Evolutionary conservation across 2,797 vertebrate genomes (phyloP).

Genomic region (Hyperoplus lanceolatus): DNA sequence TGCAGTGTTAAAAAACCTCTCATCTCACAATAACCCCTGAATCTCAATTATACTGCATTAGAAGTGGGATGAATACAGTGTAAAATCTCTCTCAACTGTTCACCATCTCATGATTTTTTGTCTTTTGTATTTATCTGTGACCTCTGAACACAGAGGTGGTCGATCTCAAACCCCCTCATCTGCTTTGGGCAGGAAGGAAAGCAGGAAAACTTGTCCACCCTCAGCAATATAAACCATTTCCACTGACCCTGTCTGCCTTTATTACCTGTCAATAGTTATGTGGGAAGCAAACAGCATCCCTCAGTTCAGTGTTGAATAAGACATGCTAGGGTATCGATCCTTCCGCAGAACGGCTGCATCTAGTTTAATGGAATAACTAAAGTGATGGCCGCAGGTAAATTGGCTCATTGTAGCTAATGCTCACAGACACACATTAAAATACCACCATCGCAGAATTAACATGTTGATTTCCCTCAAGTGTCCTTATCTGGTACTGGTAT

Average conservation of each 20-base stretch:
- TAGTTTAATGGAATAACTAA: conserved; percentile 72
- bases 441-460: conserved; percentile 37
- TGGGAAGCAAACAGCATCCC: conserved; percentile 51
- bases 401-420: conserved; percentile 60
- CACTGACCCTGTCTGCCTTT: conserved; percentile 54
- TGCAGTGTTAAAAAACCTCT: conserved; percentile 3
- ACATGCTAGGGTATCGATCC: conserved; percentile 71
- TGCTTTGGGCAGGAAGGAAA: conserved; percentile 18
- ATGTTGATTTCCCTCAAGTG: conserved; percentile 42
- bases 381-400: conserved; percentile 69
- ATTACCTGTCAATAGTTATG: conserved; percentile 74
- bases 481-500: not conserved
- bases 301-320: conserved; percentile 68
- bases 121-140: conserved; percentile 18
- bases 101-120: conserved; percentile 18
- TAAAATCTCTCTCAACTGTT: conserved; percentile 16
- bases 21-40: conserved; percentile 31
- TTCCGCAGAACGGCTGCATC: conserved; percentile 30
- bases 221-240: conserved; percentile 34
- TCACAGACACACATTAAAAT: conserved; percentile 28
- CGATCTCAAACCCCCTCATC: conserved; percentile 15
- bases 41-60: conserved; percentile 34
- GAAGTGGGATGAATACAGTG: conserved; percentile 5
- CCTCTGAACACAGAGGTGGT: conserved; percentile 7
- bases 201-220: conserved; percentile 29